These are phyloP conservation scores for Pangasianodon gigas DNA, from an alignment of 2,113 vertebrate species.

Conservation along the genomic window DNA sequence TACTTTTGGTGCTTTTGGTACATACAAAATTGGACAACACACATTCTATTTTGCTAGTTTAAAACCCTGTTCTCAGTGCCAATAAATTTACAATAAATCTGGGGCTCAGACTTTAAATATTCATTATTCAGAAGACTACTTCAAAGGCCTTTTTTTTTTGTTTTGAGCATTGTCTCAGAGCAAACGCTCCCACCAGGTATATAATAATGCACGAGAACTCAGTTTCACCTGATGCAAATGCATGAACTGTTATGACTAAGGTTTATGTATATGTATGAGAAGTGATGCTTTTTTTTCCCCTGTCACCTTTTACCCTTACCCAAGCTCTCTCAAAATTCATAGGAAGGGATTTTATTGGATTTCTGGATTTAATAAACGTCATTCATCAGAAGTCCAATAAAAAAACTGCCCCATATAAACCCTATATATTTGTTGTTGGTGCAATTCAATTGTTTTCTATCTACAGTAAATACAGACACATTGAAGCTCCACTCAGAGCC, in stretches of 20 bases:
- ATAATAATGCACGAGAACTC: background rate
- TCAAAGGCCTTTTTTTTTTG: background rate
- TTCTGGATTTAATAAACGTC: background rate
- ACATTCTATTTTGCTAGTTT: no score
- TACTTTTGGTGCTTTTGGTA: no score
- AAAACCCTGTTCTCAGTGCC: background rate
- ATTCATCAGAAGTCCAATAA: background rate
- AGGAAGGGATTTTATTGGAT: background rate
- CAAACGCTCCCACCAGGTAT: background rate
- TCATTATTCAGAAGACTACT: slow-evolving; percentile 15
- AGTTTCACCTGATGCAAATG: background rate
- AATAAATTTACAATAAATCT: background rate
- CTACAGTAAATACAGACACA: no score
- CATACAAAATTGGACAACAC: no score
- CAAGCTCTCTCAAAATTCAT: background rate
- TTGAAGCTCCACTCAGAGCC: background rate
- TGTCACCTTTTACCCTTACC: background rate
- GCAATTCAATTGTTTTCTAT: background rate
- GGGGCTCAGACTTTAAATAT: background rate
- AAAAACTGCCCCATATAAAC: background rate
- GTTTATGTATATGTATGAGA: background rate
- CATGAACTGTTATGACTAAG: background rate
- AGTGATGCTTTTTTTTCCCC: background rate
- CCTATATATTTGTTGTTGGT: background rate
- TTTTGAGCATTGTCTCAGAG: background rate